A percentile compares a stretch with the other conserved stretches of the same genome.
Conservation (phyloP, 2,113 vertebrate genomes). For the Sceloporus undulatus region DNA sequence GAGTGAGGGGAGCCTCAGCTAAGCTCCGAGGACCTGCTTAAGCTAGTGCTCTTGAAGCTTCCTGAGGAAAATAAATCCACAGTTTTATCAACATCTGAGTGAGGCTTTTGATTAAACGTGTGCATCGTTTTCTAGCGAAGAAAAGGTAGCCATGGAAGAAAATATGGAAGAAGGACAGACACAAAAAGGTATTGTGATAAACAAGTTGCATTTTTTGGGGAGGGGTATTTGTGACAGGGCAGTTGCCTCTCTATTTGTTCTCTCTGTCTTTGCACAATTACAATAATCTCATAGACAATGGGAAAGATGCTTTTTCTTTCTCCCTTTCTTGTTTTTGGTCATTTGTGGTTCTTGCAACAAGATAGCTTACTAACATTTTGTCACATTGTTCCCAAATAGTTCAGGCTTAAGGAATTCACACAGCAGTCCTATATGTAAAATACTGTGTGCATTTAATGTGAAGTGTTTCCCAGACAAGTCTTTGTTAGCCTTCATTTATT, state of each 20-base stretch:
- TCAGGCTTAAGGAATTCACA: constrained; percentile 18
- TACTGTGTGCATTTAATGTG: constrained; percentile 29
- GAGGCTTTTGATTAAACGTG: constrained; percentile 83
- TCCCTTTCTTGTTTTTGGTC: neutral
- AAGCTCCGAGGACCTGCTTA: constrained; percentile 82
- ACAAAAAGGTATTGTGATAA: constrained; percentile 92
- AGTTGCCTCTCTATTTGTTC: constrained; percentile 69
- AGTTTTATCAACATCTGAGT: constrained; percentile 77
- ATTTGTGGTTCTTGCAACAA: constrained; percentile 49
- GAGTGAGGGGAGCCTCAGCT: constrained; percentile 78
- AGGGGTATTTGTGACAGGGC: constrained; percentile 51
- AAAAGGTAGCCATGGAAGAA: constrained; percentile 93
- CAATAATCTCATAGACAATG: constrained; percentile 56
- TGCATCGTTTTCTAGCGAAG: constrained; percentile 77
- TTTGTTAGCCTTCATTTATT: constrained; percentile 87
- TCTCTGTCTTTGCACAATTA: constrained; percentile 65
- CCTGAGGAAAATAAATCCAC: constrained; percentile 72
- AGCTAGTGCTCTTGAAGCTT: constrained; percentile 81
- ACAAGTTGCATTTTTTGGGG: constrained; percentile 33
- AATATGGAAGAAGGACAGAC: constrained; percentile 99
- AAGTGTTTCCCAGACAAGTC: constrained; percentile 62
- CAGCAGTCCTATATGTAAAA: constrained; percentile 27
- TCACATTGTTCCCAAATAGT: constrained; percentile 31
- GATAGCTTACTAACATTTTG: constrained; percentile 34
- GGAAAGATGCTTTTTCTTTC: constrained; percentile 42